Percentiles rank a stretch among this genome's conserved stretches.
Evolutionary conservation across 2,888 invertebrate species (phyloP).

Genomic region (Amorpha juglandis): DNA sequence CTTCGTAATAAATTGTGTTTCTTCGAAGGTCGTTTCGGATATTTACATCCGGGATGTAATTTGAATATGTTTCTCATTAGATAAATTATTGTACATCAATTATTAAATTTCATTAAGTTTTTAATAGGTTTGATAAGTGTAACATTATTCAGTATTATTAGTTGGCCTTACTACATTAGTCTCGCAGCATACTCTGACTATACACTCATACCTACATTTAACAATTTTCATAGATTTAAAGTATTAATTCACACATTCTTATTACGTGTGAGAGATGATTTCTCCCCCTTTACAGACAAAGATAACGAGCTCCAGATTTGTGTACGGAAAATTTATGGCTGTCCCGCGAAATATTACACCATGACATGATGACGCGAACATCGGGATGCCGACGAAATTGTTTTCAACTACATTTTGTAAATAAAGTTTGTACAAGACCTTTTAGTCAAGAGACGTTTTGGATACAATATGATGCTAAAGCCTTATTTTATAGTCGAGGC

Average conservation of each 20-base stretch:
- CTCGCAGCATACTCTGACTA: no score
- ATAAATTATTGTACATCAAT: neutral
- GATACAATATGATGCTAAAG: neutral
- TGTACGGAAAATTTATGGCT: slow-evolving; percentile 59
- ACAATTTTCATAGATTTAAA: neutral
- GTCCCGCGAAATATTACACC: slow-evolving; percentile 45
- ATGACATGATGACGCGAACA: slow-evolving; percentile 38
- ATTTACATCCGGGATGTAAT: neutral
- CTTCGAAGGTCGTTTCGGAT: slow-evolving; percentile 4
- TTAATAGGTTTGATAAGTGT: no score
- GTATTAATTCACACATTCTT: neutral
- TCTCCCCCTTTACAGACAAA: slow-evolving; percentile 51
- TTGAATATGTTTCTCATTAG: neutral
- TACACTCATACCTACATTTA: no score
- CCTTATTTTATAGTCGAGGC: no score
- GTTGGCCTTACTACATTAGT: no score
- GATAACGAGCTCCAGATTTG: slow-evolving; percentile 68
- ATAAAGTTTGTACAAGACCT: neutral
- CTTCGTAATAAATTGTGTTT: slow-evolving; percentile 31
- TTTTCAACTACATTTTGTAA: slow-evolving; percentile 17
- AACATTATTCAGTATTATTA: no score
- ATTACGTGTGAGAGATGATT: slow-evolving; percentile 64
- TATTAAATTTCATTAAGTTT: no score
- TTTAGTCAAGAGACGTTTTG: no score
- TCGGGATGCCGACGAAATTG: slow-evolving; percentile 8